Percentiles rank a stretch among this genome's conserved stretches.
phyloP scores from a whole-genome alignment of 2,113 vertebrate species.

The Hystrix brachyura region DNA sequence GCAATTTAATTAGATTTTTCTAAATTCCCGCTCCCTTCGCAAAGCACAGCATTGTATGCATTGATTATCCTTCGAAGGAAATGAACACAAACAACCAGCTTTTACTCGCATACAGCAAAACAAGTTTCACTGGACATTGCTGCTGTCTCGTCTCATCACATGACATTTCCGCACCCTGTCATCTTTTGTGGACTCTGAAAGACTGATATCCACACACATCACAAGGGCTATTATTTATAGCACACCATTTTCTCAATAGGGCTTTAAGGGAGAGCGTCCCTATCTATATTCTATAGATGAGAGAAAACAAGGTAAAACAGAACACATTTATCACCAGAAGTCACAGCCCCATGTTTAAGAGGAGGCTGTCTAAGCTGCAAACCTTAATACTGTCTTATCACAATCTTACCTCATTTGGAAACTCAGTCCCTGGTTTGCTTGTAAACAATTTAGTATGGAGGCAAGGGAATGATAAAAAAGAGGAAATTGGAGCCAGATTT shows the following conservation, averaged over 20 bases:
- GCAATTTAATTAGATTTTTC: neutral
- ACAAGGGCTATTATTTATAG: too few relatives aligned
- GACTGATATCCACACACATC: neutral
- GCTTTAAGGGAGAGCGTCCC: accelerated
- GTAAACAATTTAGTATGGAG: neutral
- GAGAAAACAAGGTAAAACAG: neutral
- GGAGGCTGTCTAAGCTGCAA: accelerated
- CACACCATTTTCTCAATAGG: accelerated
- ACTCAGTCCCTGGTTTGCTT: neutral
- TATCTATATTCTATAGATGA: neutral
- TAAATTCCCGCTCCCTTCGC: neutral
- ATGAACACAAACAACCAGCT: neutral
- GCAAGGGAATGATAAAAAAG: neutral
- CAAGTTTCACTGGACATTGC: neutral
- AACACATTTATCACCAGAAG: neutral
- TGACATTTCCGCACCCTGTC: neutral
- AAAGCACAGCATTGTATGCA: neutral
- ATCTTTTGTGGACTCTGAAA: neutral
- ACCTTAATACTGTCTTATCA: accelerated
- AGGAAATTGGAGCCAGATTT: neutral
- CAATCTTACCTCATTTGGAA: neutral
- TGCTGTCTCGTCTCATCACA: neutral
- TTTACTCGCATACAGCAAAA: neutral
- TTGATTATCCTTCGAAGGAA: neutral
- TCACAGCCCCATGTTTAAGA: too few relatives aligned